These are phyloP conservation scores for Apis cerana DNA, from an alignment of 1,140 invertebrate genomes.

Conservation along the genomic window DNA sequence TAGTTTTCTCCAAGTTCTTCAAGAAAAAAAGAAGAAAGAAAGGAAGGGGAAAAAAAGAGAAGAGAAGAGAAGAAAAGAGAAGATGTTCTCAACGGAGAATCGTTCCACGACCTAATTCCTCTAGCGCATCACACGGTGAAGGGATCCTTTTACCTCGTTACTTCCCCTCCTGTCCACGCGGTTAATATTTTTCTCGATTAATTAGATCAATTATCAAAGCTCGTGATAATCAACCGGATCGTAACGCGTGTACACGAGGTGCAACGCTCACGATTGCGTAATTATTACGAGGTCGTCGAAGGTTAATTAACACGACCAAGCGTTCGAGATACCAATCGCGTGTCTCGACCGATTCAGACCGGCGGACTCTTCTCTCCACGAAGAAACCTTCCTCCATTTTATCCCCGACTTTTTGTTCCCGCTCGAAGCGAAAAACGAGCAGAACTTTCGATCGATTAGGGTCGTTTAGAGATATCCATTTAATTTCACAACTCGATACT, in stretches of 20 bases:
- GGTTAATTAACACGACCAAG: slow-evolving; percentile 52
- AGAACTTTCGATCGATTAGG: slow-evolving; percentile 13
- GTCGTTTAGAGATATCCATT: not conserved
- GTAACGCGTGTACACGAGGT: not conserved
- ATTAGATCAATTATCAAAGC: slow-evolving; percentile 19
- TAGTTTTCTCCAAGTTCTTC: not conserved
- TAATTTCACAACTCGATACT: slow-evolving; percentile 8
- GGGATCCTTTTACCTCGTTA: slow-evolving; percentile 17
- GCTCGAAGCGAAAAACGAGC: too few relatives aligned
- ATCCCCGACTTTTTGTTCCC: not conserved
- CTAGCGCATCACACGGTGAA: not conserved
- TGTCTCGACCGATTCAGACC: not conserved
- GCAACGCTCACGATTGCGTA: slow-evolving; percentile 46
- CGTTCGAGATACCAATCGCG: slow-evolving; percentile 29
- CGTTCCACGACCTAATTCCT: slow-evolving; percentile 28
- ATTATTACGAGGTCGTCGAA: slow-evolving; percentile 53
- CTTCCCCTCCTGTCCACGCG: not conserved
- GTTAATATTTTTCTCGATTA: slow-evolving; percentile 17
- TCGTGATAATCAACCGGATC: not conserved
- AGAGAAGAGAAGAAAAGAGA: too few relatives aligned
- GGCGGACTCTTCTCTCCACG: not conserved
- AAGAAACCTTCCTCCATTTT: not conserved
- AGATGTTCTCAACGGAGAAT: not conserved
- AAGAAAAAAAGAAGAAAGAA: not conserved
- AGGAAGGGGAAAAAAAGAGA: too few relatives aligned